A percentile compares a stretch with the other conserved stretches of the same genome.
Conservation (phyloP, 2,888 invertebrate genomes). For the Hermaeophaga mercurialis region DNA sequence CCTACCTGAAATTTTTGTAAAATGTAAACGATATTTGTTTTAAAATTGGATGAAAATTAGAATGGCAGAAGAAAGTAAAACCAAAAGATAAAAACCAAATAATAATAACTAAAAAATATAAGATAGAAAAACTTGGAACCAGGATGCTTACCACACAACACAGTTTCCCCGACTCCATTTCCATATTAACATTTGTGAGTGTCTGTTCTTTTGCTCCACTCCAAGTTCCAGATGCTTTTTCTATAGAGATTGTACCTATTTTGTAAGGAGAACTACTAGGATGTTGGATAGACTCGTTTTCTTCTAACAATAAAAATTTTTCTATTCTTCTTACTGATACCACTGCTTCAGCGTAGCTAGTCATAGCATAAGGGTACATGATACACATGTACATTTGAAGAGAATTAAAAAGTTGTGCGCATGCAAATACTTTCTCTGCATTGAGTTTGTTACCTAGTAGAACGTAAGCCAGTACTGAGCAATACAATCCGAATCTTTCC, state of each 20-base stretch:
- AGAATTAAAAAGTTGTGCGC: constrained; percentile 77
- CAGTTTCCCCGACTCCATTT: constrained; percentile 56
- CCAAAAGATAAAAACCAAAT: no score
- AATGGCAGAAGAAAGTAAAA: no score
- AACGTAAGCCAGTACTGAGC: constrained; percentile 77
- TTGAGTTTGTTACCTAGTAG: constrained; percentile 63
- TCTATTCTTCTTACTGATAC: constrained; percentile 46
- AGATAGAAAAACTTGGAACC: no score
- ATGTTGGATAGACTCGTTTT: constrained; percentile 29
- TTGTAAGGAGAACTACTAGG: constrained; percentile 35
- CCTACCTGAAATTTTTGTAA: constrained; percentile 59
- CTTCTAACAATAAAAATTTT: constrained; percentile 45
- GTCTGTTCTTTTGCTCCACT: constrained; percentile 49
- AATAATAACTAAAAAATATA: no score
- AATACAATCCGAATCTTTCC: constrained; percentile 79
- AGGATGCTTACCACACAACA: constrained; percentile 61
- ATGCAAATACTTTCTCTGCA: constrained; percentile 72
- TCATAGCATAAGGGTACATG: constrained; percentile 44
- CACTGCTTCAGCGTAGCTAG: constrained; percentile 46
- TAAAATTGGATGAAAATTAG: no score
- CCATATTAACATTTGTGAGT: constrained; percentile 58
- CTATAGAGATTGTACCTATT: constrained; percentile 43
- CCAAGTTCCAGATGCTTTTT: constrained; percentile 45
- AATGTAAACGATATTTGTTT: no score
- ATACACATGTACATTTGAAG: constrained; percentile 58